Evolutionary conservation across 2,888 invertebrate genomes (phyloP).

Genomic region (Phengaris arion): DNA sequence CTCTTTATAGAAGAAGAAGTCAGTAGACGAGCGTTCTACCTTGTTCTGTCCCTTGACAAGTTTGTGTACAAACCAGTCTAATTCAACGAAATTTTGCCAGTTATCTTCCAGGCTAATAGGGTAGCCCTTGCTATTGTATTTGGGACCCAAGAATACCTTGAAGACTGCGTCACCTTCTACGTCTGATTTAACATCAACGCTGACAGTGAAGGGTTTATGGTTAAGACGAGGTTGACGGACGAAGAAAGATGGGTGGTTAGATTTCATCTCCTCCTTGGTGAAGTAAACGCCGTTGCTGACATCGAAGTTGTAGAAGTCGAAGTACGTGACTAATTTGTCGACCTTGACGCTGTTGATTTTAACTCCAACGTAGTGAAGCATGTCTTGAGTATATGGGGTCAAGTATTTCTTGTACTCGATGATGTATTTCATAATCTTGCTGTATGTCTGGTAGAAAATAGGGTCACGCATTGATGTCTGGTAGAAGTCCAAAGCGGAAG

Average conservation of each 20-base stretch:
- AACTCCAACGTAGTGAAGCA: slow-evolving; percentile 80
- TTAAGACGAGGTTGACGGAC: slow-evolving; percentile 85
- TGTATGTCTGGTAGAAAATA: slow-evolving; percentile 83
- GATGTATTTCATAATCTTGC: slow-evolving; percentile 79
- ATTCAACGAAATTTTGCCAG: slow-evolving; percentile 80
- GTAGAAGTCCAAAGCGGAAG: slow-evolving; percentile 81
- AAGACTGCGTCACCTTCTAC: slow-evolving; percentile 78
- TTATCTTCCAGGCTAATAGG: slow-evolving; percentile 74
- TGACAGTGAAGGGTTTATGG: slow-evolving; percentile 83
- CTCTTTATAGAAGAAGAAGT: slow-evolving; percentile 80
- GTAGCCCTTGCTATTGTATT: slow-evolving; percentile 80
- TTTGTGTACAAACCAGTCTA: slow-evolving; percentile 80
- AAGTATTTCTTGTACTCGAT: slow-evolving; percentile 80
- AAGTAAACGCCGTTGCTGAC: slow-evolving; percentile 75
- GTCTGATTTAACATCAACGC: slow-evolving; percentile 80
- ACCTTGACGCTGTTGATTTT: slow-evolving; percentile 81
- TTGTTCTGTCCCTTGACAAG: slow-evolving; percentile 82
- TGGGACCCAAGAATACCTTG: slow-evolving; percentile 85
- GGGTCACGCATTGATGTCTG: slow-evolving; percentile 85
- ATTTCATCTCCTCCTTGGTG: slow-evolving; percentile 52
- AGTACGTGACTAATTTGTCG: slow-evolving; percentile 82
- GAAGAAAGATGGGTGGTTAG: slow-evolving; percentile 64
- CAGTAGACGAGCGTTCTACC: slow-evolving; percentile 82
- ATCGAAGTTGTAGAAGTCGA: slow-evolving; percentile 82
- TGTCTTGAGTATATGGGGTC: slow-evolving; percentile 78